A percentile compares a stretch with the other conserved stretches of the same genome.
These are phyloP conservation scores for Tapera naevia DNA, from an alignment of 2,797 vertebrate species.

Conservation along the genomic window DNA sequence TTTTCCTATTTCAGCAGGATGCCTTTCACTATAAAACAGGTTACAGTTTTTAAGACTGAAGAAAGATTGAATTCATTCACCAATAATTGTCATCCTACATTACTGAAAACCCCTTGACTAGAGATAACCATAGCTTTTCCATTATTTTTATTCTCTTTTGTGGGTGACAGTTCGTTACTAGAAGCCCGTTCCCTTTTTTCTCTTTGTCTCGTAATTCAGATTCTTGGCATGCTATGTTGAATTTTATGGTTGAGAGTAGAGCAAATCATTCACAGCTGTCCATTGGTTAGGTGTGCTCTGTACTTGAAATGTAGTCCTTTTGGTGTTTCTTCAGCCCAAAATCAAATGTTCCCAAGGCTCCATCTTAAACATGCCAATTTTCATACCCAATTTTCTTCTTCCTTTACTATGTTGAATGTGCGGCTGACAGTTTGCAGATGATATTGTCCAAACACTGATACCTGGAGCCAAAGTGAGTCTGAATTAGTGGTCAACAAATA, in stretches of 20 bases:
- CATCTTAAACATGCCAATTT: conserved; percentile 1
- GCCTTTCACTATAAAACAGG: background rate
- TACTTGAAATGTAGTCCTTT: background rate
- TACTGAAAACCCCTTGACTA: conserved; percentile 23
- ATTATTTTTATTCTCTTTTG: conserved; percentile 44
- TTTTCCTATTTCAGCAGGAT: background rate
- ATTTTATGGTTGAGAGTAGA: conserved; percentile 58
- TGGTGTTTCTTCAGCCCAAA: conserved; percentile 17
- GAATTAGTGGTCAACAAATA: conserved; percentile 1
- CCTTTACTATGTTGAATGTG: background rate
- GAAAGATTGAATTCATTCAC: background rate
- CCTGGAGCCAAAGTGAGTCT: background rate
- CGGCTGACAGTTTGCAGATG: background rate
- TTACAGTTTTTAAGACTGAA: background rate
- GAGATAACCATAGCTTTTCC: conserved; percentile 19
- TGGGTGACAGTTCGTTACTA: conserved; percentile 69
- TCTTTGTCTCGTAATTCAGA: conserved; percentile 66
- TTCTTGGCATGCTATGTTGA: conserved; percentile 48
- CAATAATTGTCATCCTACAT: background rate
- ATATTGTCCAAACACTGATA: background rate
- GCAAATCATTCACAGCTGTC: conserved; percentile 65
- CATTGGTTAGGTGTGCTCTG: conserved; percentile 37
- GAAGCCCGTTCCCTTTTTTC: conserved; percentile 34
- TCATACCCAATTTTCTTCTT: conserved; percentile 33
- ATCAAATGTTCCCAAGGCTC: background rate